Conservation (phyloP, 2,797 vertebrate species). For the Alcedo quadribrachys region DNA sequence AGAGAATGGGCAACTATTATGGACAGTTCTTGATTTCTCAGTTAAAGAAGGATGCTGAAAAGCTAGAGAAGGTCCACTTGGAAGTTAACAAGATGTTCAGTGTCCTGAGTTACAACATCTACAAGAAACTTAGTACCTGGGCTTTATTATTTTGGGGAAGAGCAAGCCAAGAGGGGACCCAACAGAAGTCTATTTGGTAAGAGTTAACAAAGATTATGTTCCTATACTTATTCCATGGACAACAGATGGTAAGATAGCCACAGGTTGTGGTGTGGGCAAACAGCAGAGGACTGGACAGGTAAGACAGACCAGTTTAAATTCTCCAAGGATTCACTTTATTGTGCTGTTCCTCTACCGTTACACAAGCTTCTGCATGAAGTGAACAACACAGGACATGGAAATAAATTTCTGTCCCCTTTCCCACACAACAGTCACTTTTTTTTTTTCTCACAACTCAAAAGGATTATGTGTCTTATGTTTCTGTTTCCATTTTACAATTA, state of each 20-base stretch:
- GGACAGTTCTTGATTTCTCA: neutral
- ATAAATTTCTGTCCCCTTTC: neutral
- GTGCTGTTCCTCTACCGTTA: neutral
- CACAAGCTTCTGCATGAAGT: neutral
- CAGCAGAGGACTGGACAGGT: neutral
- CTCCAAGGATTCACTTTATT: neutral
- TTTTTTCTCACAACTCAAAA: neutral
- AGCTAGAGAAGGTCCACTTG: neutral
- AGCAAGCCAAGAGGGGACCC: neutral
- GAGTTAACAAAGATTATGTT: neutral
- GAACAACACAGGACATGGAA: neutral
- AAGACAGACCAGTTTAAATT: neutral
- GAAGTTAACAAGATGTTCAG: no score
- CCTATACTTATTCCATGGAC: neutral
- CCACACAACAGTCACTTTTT: neutral
- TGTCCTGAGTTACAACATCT: neutral
- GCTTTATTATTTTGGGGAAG: neutral
- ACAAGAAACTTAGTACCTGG: no score
- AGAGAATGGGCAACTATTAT: accelerated
- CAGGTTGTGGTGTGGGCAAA: neutral
- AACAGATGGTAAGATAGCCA: neutral
- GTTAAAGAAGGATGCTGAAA: neutral
- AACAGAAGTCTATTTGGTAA: neutral
- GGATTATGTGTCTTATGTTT: neutral
- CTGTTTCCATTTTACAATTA: conserved; percentile 48